phyloP scores from a whole-genome alignment of 2,888 invertebrate species.

The Leucophenga montana region DNA sequence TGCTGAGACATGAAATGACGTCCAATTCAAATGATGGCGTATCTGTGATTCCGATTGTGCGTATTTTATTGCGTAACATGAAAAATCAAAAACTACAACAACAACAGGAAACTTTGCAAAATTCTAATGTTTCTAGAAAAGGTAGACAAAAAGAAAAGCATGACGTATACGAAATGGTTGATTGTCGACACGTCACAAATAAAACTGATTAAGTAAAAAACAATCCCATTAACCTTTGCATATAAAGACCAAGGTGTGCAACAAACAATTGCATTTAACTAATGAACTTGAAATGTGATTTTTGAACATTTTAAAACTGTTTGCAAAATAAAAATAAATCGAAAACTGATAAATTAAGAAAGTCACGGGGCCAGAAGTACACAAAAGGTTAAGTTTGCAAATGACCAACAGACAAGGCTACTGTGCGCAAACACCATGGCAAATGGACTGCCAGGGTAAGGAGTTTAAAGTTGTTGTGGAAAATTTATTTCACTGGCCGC shows the following conservation, averaged over 20 bases:
- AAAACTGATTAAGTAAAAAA: too few species aligned
- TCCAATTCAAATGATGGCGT: not conserved
- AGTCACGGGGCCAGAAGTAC: conserved; percentile 38
- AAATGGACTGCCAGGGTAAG: not conserved
- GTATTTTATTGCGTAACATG: conserved; percentile 1
- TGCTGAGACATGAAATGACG: conserved; percentile 8
- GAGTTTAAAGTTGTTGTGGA: not conserved
- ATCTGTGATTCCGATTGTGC: conserved; percentile 24
- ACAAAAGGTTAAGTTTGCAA: conserved; percentile 32
- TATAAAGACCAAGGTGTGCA: conserved; percentile 41
- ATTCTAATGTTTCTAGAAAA: not conserved
- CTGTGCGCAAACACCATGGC: not conserved
- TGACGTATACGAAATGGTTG: conserved; percentile 33
- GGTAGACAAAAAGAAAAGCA: conserved; percentile 29
- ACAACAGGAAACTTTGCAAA: not conserved
- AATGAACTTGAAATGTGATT: conserved; percentile 44
- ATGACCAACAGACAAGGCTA: conserved; percentile 48
- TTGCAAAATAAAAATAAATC: not conserved
- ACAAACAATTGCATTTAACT: conserved; percentile 30
- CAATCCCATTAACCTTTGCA: conserved; percentile 26
- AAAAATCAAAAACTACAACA: not conserved
- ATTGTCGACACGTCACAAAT: not conserved
- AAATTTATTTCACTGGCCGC: not conserved
- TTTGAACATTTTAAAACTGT: too few species aligned
- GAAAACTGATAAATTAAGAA: conserved; percentile 45